Evolutionary conservation across 2,797 vertebrate species (phyloP).

Genomic region (Sebastiscus tertius): DNA sequence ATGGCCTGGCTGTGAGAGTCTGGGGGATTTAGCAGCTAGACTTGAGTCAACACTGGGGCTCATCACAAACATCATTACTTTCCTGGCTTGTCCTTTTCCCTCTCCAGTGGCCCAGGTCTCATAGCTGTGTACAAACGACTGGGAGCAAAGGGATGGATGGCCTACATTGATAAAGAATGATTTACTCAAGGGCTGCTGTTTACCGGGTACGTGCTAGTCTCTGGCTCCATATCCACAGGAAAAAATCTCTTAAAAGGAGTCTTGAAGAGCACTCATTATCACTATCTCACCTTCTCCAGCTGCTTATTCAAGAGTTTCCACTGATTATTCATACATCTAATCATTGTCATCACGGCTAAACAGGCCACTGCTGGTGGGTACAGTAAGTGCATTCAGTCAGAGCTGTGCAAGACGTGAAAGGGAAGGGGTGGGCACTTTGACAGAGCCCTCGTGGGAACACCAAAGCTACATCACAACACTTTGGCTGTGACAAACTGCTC

Average conservation of each 20-base stretch:
- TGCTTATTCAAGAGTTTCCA: slow-evolving; percentile 25
- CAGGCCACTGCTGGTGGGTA: slow-evolving; percentile 20
- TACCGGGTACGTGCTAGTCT: slow-evolving; percentile 30
- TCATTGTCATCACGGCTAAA: slow-evolving; percentile 36
- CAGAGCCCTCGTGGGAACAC: slow-evolving; percentile 46
- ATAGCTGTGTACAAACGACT: slow-evolving; percentile 63
- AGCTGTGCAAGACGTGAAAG: slow-evolving; percentile 15
- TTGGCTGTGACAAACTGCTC: slow-evolving; percentile 71
- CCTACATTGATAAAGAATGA: slow-evolving; percentile 70
- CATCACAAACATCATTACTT: slow-evolving; percentile 81
- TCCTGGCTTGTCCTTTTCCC: slow-evolving; percentile 67
- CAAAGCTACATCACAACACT: slow-evolving; percentile 70
- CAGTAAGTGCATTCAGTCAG: slow-evolving; percentile 9
- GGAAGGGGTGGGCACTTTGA: slow-evolving; percentile 46
- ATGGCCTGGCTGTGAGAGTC: slow-evolving; percentile 68
- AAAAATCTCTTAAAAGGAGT: slow-evolving; percentile 11
- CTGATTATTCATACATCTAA: slow-evolving; percentile 33
- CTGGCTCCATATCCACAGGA: slow-evolving; percentile 13
- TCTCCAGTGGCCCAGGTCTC: slow-evolving; percentile 57
- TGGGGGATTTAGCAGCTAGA: slow-evolving; percentile 66
- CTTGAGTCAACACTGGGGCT: slow-evolving; percentile 75
- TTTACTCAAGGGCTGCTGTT: slow-evolving; percentile 49
- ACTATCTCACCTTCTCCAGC: slow-evolving; percentile 7
- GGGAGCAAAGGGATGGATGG: slow-evolving; percentile 59
- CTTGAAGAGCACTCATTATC: slow-evolving; percentile 19